Evolutionary conservation across 2,113 vertebrate genomes (phyloP), one percentile per base, ranked within the genome.

Genomic region (Campylomormyrus tamandua): DNA sequence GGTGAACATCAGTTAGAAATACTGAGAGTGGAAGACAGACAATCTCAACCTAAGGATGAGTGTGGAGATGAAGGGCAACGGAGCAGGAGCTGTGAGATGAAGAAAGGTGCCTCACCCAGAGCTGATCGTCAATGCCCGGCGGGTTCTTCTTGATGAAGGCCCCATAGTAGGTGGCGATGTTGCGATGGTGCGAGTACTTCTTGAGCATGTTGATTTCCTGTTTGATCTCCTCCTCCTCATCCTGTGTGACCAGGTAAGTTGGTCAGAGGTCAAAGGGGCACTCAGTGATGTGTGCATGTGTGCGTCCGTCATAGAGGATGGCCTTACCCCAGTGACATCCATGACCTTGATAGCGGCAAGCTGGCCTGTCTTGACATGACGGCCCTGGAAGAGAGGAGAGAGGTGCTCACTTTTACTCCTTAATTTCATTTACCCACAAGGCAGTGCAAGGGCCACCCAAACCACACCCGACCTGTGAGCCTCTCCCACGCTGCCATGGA

Each of bases 151-250:
- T 99, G 93, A 99, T 95, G 94, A 99, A 99, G 94, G 98, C 98
- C 94, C 98, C 98, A 88, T 99, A 99, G 92, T 99, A 99, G 0
- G 98, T 99, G 5, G 96, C 96, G 3, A 96, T 96, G 93, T 99
- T 99, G 91, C 98, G 96, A 93, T 99, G 98, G 95, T 99, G 98
- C 90, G 98, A 99, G 94, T 99, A 99, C 92, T 99, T 99, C 93
- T 99, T 99, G 89, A 99, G 93, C 98, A 99, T 99, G 94, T 99
- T 99, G 94, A 99, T 99, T 95, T 99, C 98, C 24, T 98, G 98
- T 94, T 99, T 99, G 95, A 99, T 99, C 95, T 99, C 98, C 95
- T 99, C 98, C 93, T 99, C 98, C 96, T 99, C 98, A 96, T 99
- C 98, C 98, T 99, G 90, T 74, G 49, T 90, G 53, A 93, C 83